Conservation (phyloP, 2,797 vertebrate genomes). For the Anabas testudineus region DNA sequence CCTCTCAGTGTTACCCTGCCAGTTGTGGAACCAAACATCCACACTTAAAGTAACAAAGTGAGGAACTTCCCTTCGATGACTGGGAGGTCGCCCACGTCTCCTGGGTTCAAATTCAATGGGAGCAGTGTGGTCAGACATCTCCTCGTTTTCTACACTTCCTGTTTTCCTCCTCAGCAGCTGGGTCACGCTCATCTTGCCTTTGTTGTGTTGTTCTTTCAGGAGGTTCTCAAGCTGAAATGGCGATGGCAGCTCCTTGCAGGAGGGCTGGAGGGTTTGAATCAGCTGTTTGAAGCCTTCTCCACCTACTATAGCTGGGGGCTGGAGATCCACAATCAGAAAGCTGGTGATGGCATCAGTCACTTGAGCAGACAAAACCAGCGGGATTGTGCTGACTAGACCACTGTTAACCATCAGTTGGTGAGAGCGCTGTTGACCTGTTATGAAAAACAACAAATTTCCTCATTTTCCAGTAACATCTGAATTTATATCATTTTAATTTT, state of each 20-base stretch:
- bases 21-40: constrained; percentile 78
- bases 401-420: constrained; percentile 21
- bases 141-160: not conserved
- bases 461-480: no score
- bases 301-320: constrained; percentile 71
- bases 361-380: constrained; percentile 38
- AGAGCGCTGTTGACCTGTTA: constrained; percentile 48
- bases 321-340: constrained; percentile 78
- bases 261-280: constrained; percentile 75
- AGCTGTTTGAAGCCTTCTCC: constrained; percentile 82
- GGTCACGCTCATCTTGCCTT: constrained; percentile 62
- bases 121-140: constrained; percentile 56
- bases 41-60: constrained; percentile 72
- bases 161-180: constrained; percentile 57
- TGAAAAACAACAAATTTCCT: not conserved
- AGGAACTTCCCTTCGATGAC: constrained; percentile 29
- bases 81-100: constrained; percentile 14
- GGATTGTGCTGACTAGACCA: constrained; percentile 18
- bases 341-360: constrained; percentile 73
- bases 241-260: constrained; percentile 73
- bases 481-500: no score
- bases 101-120: constrained; percentile 63
- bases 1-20: constrained; percentile 61
- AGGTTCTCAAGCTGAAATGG: constrained; percentile 68
- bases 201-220: constrained; percentile 74